Base-by-base conservation (phyloP, 2,113 vertebrate genomes). In the Oophaga pumilio region DNA sequence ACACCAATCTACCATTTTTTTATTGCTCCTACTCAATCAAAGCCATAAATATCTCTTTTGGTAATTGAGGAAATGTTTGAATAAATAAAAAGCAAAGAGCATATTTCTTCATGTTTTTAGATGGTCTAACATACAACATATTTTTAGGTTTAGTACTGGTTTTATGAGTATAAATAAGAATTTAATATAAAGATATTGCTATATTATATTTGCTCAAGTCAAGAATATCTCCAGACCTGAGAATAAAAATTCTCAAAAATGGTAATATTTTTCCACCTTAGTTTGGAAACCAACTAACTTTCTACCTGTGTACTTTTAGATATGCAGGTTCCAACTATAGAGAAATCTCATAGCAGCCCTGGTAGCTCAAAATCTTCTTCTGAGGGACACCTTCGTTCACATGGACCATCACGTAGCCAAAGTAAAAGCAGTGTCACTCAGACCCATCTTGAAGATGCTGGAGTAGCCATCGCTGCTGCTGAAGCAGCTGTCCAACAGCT, bases 371-470 rank as follows among this genome's bases (percentile, higher is more conserved):
- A 99, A 90, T 99, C 98, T 79, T 99, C 98, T 50, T 99, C 98
- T 0, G 98, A 99, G 90, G 98, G 97, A 91, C 98, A 99, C 71
- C 95, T 99, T 24, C 98, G 98, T 87, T 99, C 98, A 76, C 98
- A 99, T 0, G 98, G 97, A 89, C 98, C 98, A 0, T 99, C 98
- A 0, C 96, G 98, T 91, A 99, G 97, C 93, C 98, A 99, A 95
- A 99, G 98, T 95, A 99, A 99, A 95, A 97, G 96, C 94, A 99
- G 97, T 0, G 97, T 99, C 93, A 98, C 98, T 88, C 98, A 99
- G 93, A 95, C 96, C 52, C 98, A 99, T 93, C 97, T 99, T 12
- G 98, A 99, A 94, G 97, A 99, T 0, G 98, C 97, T 84, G 97
- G 98, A 89, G 97, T 96, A 90, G 97, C 97, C 91, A 99, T 99